A percentile compares a stretch with the other conserved stretches of the same genome.
Evolutionary conservation across 2,888 invertebrate genomes (phyloP).

Genomic region (Temnothorax unifasciatus): DNA sequence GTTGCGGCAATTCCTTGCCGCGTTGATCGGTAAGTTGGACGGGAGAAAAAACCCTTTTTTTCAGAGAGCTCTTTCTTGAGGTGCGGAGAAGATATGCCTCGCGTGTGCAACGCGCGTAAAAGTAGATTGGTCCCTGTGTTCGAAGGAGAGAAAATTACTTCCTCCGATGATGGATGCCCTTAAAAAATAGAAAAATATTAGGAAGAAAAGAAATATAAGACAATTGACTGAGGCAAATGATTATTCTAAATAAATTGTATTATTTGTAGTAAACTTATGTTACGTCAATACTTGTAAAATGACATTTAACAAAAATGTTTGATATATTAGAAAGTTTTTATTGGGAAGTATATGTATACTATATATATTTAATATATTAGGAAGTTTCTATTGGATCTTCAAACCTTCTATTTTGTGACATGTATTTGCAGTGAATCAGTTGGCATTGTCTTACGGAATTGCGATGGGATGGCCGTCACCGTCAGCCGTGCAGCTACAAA

Average conservation of each 20-base stretch:
- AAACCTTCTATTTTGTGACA: neutral
- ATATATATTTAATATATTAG: neutral
- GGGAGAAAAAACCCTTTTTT: neutral
- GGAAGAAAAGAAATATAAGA: neutral
- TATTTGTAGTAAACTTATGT: neutral
- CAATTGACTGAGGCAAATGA: neutral
- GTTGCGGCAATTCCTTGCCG: slow-evolving; percentile 77
- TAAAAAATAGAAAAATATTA: neutral
- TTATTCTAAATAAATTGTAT: neutral
- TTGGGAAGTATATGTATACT: neutral
- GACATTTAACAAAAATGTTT: neutral
- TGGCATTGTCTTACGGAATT: slow-evolving; percentile 84
- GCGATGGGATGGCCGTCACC: slow-evolving; percentile 89
- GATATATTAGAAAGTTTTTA: neutral
- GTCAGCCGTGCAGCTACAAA: slow-evolving; percentile 86
- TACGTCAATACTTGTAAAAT: neutral
- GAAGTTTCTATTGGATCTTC: neutral
- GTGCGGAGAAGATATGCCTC: neutral
- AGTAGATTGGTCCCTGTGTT: neutral
- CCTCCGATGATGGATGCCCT: neutral
- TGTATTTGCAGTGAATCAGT: slow-evolving; percentile 84
- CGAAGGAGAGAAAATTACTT: neutral
- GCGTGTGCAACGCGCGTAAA: neutral
- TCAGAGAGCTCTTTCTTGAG: neutral
- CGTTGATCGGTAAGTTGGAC: slow-evolving; percentile 75